Base-by-base conservation (phyloP, 2,113 vertebrate genomes). In the Origma solitaria region DNA sequence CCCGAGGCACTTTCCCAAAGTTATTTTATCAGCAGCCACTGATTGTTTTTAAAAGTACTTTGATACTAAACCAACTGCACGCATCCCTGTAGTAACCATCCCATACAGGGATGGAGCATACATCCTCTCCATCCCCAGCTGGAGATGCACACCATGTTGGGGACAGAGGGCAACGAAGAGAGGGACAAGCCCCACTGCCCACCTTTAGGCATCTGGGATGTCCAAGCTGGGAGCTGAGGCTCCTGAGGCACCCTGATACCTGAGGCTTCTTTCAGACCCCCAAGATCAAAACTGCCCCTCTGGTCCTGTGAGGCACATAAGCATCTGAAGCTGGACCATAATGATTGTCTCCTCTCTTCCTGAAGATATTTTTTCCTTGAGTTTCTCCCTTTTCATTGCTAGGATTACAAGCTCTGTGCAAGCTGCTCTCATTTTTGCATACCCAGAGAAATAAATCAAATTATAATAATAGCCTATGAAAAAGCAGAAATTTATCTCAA, bases 1-100 rank as follows among this genome's bases (percentile, higher is more conserved):
- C 83, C 70, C 40, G 49, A 95, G 82, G 84, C 91, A 79, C 54
- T 62, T 92, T 89, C 86, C 58, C 75, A 70, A 90, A 89, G 62
- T 79, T 65, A 33, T 80, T 86, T 87, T 76, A 95, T 84, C 61
- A 85, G 66, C 57, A 97, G 81, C 84, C 9, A 21, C 73, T 53
- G 69, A 27, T 57, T 88, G 60, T 84, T 94, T 85, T 57, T 40
- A 75, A 71, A 92, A 76, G 21, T 56, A 45, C 31, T 91, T 65
- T 35, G 57, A 50, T 85, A 82, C 24, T 68, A 87, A 89, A 79
- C 30, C 53, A 95, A 71, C 18, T 20, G 38, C 28, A 68, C 10
- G 12, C 14, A 57, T 53, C 37, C 56, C 44, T 61, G 53, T 64
- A 82, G 49, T 47, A 77, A 60, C 69, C 57, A 92, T 33, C 70